Percentiles rank a stretch among this genome's conserved stretches.
These are phyloP conservation scores for Scaptomyza caliginosa DNA, from an alignment of 2,888 invertebrate species.

Conservation along the genomic window DNA sequence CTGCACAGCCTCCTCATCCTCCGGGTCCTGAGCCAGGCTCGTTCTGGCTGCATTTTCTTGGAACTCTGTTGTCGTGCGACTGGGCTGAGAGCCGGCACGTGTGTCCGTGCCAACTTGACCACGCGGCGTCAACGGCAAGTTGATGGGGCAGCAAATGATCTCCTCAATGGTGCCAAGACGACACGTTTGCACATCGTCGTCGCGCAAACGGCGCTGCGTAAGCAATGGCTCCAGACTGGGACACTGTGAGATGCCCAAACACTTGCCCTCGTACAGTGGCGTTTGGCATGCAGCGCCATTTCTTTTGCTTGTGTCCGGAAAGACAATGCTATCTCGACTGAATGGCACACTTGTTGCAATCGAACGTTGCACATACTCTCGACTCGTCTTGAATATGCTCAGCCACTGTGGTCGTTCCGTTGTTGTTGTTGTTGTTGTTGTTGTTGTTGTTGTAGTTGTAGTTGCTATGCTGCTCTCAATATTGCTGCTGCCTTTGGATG, in stretches of 20 bases:
- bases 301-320: neutral
- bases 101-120: slow-evolving; percentile 1
- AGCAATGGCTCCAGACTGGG: slow-evolving; percentile 39
- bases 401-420: slow-evolving; percentile 33
- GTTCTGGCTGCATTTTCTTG: too few species aligned
- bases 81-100: neutral
- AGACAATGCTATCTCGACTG: neutral
- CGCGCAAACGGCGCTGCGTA: slow-evolving; percentile 42
- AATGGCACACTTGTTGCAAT: neutral
- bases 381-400: slow-evolving; percentile 55
- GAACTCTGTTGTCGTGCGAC: neutral
- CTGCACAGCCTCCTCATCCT: neutral
- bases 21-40: slow-evolving; percentile 1
- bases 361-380: slow-evolving; percentile 38
- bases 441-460: slow-evolving; percentile 1
- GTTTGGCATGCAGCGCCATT: slow-evolving; percentile 37
- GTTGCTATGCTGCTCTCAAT: neutral
- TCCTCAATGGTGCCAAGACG: slow-evolving; percentile 53
- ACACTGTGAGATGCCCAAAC: slow-evolving; percentile 46
- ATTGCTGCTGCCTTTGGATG: neutral
- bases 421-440: slow-evolving; percentile 5
- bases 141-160: slow-evolving; percentile 65
- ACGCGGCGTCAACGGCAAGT: slow-evolving; percentile 54
- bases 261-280: slow-evolving; percentile 61
- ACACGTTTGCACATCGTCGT: slow-evolving; percentile 53